Evolutionary conservation across 2,797 vertebrate genomes (phyloP).

Genomic region (Emys orbicularis): DNA sequence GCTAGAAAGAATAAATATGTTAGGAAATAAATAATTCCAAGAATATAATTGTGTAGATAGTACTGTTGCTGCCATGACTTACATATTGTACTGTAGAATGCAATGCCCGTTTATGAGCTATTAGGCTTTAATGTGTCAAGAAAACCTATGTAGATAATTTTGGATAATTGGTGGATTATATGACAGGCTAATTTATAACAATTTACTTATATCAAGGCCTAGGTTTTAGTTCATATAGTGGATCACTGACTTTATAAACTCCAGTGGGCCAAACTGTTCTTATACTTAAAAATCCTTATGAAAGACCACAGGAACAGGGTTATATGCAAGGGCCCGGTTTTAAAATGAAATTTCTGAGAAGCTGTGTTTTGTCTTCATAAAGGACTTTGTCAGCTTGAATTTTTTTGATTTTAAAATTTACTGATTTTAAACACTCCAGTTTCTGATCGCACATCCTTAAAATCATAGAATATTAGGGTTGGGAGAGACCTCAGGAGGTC

Average conservation of each 20-base stretch:
- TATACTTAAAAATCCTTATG: not conserved
- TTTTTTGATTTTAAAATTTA: not conserved
- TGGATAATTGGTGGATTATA: not conserved
- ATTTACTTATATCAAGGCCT: not conserved
- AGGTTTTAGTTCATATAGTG: not conserved
- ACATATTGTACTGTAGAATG: slow-evolving; percentile 3
- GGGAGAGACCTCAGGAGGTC: too few relatives aligned
- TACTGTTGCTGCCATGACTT: not conserved
- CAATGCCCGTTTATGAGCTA: not conserved
- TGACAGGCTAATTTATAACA: not conserved
- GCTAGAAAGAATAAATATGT: not conserved
- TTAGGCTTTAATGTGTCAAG: slow-evolving; percentile 1
- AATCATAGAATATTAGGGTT: too few relatives aligned
- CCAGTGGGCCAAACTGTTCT: not conserved
- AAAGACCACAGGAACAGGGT: slow-evolving; percentile 7
- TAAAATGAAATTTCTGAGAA: not conserved
- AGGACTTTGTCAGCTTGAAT: not conserved
- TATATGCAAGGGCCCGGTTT: not conserved
- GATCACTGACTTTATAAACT: not conserved
- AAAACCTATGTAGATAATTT: not conserved
- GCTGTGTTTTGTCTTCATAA: not conserved
- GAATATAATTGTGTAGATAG: not conserved
- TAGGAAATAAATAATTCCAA: not conserved
- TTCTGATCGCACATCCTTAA: not conserved
- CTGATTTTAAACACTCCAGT: not conserved